Evolutionary conservation across 2,113 vertebrate genomes (phyloP).

Genomic region (Diglossa brunneiventris): DNA sequence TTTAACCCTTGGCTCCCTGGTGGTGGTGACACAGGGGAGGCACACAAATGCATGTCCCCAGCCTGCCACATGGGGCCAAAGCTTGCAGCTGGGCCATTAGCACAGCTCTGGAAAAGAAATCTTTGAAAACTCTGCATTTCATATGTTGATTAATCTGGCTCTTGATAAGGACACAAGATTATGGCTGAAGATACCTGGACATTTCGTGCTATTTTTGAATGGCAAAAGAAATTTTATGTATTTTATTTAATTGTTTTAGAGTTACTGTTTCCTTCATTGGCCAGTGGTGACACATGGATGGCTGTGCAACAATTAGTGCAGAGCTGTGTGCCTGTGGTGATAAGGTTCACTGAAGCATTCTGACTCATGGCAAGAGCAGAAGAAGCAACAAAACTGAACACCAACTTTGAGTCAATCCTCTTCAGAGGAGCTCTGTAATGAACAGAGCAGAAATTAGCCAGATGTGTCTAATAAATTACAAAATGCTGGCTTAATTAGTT

Average conservation of each 20-base stretch:
- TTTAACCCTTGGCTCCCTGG: not conserved
- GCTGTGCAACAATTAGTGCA: not conserved
- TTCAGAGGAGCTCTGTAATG: not conserved
- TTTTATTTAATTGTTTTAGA: not conserved
- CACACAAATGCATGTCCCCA: not conserved
- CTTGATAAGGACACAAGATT: not conserved
- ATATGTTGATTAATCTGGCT: not conserved
- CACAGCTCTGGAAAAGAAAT: not conserved
- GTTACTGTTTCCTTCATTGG: not conserved
- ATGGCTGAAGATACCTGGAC: not conserved
- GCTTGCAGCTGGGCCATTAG: not conserved
- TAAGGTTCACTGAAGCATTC: not conserved
- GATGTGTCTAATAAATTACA: not conserved
- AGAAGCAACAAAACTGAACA: not conserved
- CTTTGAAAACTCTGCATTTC: not conserved
- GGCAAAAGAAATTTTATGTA: not conserved
- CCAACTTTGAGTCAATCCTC: not conserved
- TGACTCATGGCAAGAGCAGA: not conserved
- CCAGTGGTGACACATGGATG: not conserved
- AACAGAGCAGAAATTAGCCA: conserved; percentile 19
- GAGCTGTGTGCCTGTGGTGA: not conserved
- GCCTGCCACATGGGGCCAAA: not conserved
- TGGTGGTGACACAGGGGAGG: not conserved
- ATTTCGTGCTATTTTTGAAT: not conserved
- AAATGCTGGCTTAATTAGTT: not conserved